phyloP scores from a whole-genome alignment of 2,888 invertebrate genomes.

The Chymomyza caudatula region DNA sequence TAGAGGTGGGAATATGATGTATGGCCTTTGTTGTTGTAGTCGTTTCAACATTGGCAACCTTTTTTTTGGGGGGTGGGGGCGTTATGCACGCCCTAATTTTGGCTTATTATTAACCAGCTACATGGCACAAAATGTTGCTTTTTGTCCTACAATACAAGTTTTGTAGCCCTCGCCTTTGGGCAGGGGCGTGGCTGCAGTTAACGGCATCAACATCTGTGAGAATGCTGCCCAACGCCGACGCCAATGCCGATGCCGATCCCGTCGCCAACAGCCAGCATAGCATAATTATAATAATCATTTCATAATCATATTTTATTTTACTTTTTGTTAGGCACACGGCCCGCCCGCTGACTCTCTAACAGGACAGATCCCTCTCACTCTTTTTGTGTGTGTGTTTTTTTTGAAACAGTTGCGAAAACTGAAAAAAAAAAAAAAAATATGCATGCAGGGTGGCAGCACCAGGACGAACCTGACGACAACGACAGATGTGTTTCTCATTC shows the following conservation, averaged over 20 bases:
- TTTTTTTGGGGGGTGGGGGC: conserved; percentile 21
- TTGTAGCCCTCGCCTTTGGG: conserved; percentile 15
- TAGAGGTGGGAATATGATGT: conserved; percentile 46
- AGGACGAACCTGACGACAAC: conserved; percentile 40
- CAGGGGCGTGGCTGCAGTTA: conserved; percentile 59
- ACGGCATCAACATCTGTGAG: conserved; percentile 74
- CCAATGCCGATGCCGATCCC: conserved; percentile 13
- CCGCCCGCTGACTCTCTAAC: not conserved
- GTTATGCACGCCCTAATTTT: conserved; percentile 66
- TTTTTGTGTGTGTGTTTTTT: conserved; percentile 31
- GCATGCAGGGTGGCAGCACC: not conserved
- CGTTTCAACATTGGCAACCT: conserved; percentile 9
- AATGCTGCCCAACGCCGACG: conserved; percentile 28
- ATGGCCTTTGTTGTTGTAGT: conserved; percentile 25
- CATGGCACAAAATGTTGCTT: conserved; percentile 26
- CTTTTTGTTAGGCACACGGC: conserved; percentile 19
- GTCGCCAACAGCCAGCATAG: conserved; percentile 40
- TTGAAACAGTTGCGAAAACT: conserved; percentile 60
- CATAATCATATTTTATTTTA: conserved; percentile 74
- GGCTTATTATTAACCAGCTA: conserved; percentile 73
- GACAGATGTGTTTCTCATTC: conserved; percentile 79
- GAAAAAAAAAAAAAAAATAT: conserved; percentile 28
- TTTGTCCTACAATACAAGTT: conserved; percentile 16
- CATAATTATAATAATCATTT: conserved; percentile 76
- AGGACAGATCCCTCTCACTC: not conserved